Percentiles rank a stretch among this genome's conserved stretches.
Evolutionary conservation across 2,797 vertebrate species (phyloP).

Genomic region (Muscicapa striata): DNA sequence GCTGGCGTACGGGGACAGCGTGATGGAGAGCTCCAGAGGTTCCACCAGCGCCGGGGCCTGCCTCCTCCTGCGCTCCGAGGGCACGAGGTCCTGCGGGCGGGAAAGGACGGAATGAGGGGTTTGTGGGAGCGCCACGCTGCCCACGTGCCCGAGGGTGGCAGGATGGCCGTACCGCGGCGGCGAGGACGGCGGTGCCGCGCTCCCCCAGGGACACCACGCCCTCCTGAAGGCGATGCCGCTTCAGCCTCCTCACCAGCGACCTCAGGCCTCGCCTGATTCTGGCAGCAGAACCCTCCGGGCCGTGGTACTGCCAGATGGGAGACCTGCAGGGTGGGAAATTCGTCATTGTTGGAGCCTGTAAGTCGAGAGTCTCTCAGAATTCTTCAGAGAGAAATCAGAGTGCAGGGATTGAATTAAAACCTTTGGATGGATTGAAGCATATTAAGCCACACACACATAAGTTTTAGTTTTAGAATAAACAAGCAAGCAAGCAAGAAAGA

Average conservation of each 20-base stretch:
- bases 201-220: conserved; percentile 87
- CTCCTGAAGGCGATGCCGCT: conserved; percentile 82
- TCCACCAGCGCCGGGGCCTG: conserved; percentile 71
- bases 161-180: conserved; percentile 69
- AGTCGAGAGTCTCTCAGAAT: too few relatives aligned
- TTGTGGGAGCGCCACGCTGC: accelerated
- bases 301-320: conserved; percentile 84
- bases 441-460: too few relatives aligned
- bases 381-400: too few relatives aligned
- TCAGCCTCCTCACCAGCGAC: conserved; percentile 84
- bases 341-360: too few relatives aligned
- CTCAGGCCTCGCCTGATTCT: conserved; percentile 86
- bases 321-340: conserved; percentile 63
- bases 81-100: conserved; percentile 71
- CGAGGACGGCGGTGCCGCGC: conserved; percentile 85
- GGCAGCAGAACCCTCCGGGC: conserved; percentile 77
- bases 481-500: too few relatives aligned
- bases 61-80: conserved; percentile 74
- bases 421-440: too few relatives aligned
- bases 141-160: accelerated
- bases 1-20: conserved; percentile 85
- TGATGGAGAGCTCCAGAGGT: conserved; percentile 87
- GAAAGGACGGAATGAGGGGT: neutral
- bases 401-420: too few relatives aligned
- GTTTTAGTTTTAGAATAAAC: too few relatives aligned